Conservation (phyloP, 2,797 vertebrate genomes). For the Eulemur coronatus region DNA sequence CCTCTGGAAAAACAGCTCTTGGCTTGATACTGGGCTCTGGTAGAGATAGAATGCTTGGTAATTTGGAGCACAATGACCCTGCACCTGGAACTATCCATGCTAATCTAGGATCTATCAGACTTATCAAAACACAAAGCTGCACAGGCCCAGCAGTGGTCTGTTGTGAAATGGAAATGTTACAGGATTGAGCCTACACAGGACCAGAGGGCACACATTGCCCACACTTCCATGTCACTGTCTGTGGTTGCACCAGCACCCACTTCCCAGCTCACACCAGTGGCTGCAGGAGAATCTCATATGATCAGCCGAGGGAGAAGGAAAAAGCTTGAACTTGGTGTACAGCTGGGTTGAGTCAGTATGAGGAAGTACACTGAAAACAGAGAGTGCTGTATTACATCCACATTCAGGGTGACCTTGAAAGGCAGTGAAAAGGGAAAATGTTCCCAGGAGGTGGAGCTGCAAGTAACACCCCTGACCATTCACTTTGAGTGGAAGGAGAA, state of each 20-base stretch:
- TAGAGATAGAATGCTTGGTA: not conserved
- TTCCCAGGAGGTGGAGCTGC: not conserved
- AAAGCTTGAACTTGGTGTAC: not conserved
- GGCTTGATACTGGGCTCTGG: not conserved
- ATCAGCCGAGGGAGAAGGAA: not conserved
- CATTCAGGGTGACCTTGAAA: not conserved
- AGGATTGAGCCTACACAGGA: not conserved
- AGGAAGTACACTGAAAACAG: not conserved
- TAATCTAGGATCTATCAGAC: not conserved
- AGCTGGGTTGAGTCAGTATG: not conserved
- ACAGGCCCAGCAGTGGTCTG: not conserved
- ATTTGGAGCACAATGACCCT: not conserved
- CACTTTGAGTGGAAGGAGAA: not conserved
- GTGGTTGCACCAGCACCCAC: not conserved
- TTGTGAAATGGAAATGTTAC: not conserved
- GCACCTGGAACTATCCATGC: not conserved
- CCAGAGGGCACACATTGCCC: not conserved
- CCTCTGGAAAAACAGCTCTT: not conserved
- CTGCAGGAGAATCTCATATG: not conserved
- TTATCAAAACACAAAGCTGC: not conserved
- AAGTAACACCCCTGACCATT: not conserved
- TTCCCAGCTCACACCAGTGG: not conserved
- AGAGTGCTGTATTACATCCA: not conserved
- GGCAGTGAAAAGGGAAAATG: not conserved
- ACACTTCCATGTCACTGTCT: not conserved